phyloP scores from a whole-genome alignment of 2,888 invertebrate genomes.

The Plebejus anna region DNA sequence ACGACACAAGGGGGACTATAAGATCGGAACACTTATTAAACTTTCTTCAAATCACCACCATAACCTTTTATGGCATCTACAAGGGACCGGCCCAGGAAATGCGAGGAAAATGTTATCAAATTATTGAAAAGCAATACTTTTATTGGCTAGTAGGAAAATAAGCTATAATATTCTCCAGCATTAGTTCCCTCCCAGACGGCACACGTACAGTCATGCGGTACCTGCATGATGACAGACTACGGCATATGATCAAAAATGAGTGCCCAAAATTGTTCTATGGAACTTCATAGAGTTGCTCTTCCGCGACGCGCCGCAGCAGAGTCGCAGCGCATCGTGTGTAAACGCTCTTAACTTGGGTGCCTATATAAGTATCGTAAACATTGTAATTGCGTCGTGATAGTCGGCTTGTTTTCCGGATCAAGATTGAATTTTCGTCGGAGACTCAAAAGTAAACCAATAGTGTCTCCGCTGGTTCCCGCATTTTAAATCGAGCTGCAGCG shows the following conservation, averaged over 20 bases:
- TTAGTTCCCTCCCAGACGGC: background rate
- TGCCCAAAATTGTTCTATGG: too few species aligned
- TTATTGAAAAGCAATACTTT: constrained; percentile 17
- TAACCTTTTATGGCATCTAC: background rate
- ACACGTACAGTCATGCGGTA: background rate
- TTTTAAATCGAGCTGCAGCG: constrained; percentile 44
- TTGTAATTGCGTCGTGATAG: constrained; percentile 9
- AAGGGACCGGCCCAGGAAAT: background rate
- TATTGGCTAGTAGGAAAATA: constrained; percentile 7
- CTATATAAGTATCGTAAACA: background rate
- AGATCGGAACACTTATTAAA: constrained; percentile 8
- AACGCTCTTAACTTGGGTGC: background rate
- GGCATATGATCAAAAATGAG: too few species aligned
- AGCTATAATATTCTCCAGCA: background rate
- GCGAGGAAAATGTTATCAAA: background rate
- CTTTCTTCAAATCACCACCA: constrained; percentile 7
- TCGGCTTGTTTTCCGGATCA: constrained; percentile 19
- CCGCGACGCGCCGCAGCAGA: background rate
- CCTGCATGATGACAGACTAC: too few species aligned
- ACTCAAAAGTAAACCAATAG: constrained; percentile 15
- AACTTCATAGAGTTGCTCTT: too few species aligned
- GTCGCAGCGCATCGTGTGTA: background rate
- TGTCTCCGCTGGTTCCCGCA: constrained; percentile 28
- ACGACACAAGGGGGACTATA: background rate
- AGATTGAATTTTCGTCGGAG: background rate